Conservation (phyloP, 92 coral and sea anemone species). For the Blastomussa wellsi region DNA sequence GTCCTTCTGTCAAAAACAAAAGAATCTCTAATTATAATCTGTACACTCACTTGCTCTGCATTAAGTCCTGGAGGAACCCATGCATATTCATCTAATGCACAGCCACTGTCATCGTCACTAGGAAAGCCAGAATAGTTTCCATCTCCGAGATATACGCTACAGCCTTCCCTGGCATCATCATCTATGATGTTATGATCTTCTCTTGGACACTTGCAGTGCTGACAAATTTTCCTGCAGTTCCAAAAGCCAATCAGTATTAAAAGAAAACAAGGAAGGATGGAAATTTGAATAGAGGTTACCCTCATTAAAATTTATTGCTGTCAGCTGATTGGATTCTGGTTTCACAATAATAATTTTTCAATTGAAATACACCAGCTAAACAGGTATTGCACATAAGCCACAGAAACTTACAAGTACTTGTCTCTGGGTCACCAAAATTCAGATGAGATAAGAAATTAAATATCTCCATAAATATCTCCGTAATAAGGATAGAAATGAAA, state of each 20-base stretch:
- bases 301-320: background rate
- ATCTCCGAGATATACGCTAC: constrained; percentile 85
- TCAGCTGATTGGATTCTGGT: background rate
- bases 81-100: constrained; percentile 95
- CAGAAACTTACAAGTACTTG: background rate
- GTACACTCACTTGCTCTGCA: constrained; percentile 83
- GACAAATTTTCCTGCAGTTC: constrained; percentile 86
- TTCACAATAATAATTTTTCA: background rate
- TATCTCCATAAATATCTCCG: no score
- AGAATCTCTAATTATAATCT: background rate
- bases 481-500: no score
- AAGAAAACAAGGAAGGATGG: background rate
- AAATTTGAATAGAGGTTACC: background rate
- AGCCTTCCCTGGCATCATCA: constrained; percentile 88
- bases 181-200: constrained; percentile 92
- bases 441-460: background rate
- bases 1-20: background rate
- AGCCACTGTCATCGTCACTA: constrained; percentile 96
- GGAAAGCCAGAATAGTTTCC: constrained; percentile 82
- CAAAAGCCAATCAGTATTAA: constrained; percentile 12
- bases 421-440: background rate
- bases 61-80: constrained; percentile 98
- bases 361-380: background rate
- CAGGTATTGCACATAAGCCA: background rate
- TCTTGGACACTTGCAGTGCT: constrained; percentile 95